Evolutionary conservation across 1,140 invertebrate genomes (phyloP).

Genomic region (Anastrepha obliqua): DNA sequence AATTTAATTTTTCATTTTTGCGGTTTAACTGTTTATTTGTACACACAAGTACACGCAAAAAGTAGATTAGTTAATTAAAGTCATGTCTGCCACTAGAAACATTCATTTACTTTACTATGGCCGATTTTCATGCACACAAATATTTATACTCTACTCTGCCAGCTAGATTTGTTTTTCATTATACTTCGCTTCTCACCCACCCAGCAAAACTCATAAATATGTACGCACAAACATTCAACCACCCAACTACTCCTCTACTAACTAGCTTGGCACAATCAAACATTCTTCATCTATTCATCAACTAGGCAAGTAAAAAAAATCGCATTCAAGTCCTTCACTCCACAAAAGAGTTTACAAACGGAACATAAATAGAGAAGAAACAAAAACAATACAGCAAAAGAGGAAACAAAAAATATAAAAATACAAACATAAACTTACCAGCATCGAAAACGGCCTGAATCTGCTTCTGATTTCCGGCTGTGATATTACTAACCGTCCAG

Average conservation of each 20-base stretch:
- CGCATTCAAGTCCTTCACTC: not conserved
- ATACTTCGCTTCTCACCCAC: not conserved
- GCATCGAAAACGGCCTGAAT: slow-evolving; percentile 96
- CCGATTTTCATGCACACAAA: not conserved
- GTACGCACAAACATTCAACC: not conserved
- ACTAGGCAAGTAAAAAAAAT: not conserved
- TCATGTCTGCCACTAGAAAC: not conserved
- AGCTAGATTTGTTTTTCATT: slow-evolving; percentile 32
- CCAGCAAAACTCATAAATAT: not conserved
- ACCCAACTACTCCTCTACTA: not conserved
- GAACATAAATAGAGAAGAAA: not conserved
- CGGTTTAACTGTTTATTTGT: not conserved
- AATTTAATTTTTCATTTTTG: not conserved
- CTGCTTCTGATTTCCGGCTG: slow-evolving; percentile 95
- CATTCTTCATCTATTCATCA: not conserved
- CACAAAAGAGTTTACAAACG: not conserved
- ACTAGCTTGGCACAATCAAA: no score
- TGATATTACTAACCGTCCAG: slow-evolving; percentile 99
- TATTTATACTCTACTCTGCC: slow-evolving; percentile 14
- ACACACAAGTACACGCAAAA: not conserved
- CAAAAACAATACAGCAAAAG: slow-evolving; percentile 33
- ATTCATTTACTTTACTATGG: slow-evolving; percentile 11
- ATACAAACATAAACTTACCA: slow-evolving; percentile 68
- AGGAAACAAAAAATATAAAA: slow-evolving; percentile 13
- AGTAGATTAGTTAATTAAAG: slow-evolving; percentile 30